These are phyloP conservation scores for Hirtodrosophila alboralis DNA, from an alignment of 2,888 invertebrate genomes.

Conservation along the genomic window DNA sequence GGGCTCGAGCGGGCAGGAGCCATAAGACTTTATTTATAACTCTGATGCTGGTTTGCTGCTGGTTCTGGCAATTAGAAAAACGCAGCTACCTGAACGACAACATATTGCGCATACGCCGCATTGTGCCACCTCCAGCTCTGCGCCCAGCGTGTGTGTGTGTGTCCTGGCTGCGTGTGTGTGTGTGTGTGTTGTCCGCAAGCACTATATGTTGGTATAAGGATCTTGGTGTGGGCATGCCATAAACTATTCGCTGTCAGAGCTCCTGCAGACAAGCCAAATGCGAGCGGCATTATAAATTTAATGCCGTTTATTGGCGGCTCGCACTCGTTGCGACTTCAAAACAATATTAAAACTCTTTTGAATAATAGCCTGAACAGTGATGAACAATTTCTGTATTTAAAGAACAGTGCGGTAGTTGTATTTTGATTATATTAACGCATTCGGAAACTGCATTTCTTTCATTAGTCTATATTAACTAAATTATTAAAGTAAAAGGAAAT, in stretches of 20 bases:
- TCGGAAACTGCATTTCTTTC: too few relatives aligned
- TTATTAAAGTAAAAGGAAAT: too few relatives aligned
- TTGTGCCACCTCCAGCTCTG: constrained; percentile 28
- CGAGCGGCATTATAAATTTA: constrained; percentile 49
- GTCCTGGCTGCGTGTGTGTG: neutral
- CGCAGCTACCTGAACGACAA: constrained; percentile 29
- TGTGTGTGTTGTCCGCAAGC: constrained; percentile 20
- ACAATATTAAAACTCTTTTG: too few relatives aligned
- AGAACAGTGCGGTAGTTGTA: too few relatives aligned
- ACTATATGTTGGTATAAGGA: constrained; percentile 5
- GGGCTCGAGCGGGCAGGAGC: too few relatives aligned
- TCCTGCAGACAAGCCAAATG: constrained; percentile 30
- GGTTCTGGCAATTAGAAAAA: constrained; percentile 54
- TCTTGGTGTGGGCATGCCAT: constrained; percentile 8
- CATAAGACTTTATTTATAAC: constrained; percentile 64
- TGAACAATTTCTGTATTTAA: too few relatives aligned
- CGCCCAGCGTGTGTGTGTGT: constrained; percentile 3
- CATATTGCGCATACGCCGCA: constrained; percentile 64
- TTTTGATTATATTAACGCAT: too few relatives aligned
- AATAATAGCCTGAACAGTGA: too few relatives aligned
- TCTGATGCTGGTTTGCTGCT: constrained; percentile 24
- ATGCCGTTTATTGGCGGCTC: constrained; percentile 51
- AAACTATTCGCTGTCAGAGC: constrained; percentile 34
- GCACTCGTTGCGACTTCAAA: neutral
- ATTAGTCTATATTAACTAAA: too few relatives aligned